Conservation (phyloP, 2,113 vertebrate species). For the Gallinago undulata region DNA sequence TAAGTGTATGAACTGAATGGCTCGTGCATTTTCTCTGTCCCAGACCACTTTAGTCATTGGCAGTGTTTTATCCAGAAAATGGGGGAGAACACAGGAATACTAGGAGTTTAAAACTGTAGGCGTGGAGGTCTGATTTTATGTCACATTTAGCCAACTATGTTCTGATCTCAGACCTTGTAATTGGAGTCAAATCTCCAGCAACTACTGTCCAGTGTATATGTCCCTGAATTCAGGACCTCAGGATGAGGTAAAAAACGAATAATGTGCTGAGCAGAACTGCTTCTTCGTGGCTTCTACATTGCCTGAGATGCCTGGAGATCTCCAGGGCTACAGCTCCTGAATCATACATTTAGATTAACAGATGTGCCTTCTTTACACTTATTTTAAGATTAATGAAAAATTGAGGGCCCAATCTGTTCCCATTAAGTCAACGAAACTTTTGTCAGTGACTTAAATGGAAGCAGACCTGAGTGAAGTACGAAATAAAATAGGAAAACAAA, state of each 20-base stretch:
- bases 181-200: neutral
- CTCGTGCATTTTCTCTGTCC: neutral
- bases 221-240: neutral
- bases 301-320: neutral
- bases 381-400: neutral
- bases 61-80: neutral
- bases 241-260: neutral
- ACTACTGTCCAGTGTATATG: accelerated
- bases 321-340: neutral
- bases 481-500: neutral
- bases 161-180: neutral
- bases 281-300: neutral
- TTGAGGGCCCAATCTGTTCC: neutral
- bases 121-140: neutral
- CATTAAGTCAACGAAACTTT: neutral
- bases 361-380: neutral
- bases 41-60: neutral
- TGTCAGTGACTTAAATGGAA: neutral
- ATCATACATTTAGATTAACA: neutral
- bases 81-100: neutral
- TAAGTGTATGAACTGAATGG: neutral
- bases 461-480: neutral
- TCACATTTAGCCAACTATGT: neutral
- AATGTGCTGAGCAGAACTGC: neutral
- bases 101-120: neutral